Base-by-base conservation (phyloP, 2,888 invertebrate genomes). In the Xanthia togata region DNA sequence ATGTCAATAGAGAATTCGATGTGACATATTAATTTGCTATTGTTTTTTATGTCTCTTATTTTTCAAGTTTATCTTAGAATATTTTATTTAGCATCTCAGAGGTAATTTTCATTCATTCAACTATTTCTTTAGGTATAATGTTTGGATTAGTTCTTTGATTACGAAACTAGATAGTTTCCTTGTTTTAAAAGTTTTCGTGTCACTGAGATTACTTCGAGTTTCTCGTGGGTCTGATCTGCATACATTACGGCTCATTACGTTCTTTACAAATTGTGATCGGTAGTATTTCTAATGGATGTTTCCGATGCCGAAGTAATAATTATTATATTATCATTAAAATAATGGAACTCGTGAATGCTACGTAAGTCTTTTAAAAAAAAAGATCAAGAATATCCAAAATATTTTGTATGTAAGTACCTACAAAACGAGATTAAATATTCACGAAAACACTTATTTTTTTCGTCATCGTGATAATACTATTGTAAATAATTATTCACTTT, bases 1-100 rank as follows among this genome's bases (percentile, higher is more conserved):
- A 78, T 84, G 80, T 84, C 85, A 89, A 85, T 76, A 64, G 68
- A 82, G 68, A 74, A 70, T 79, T 76, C n/a, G 65, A 71, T 78
- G 47, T 78, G 70, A 79, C 65, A 78, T 82, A 83, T 83, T 78
- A 69, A 75, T 83, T 70, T 68, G 4, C 62, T 70, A 85, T 88
- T 78, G 79, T 78, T 73, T 20, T 23, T 31, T 14, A 57, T 77
- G 26, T 69, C 23, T 68, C 38, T 72, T 78, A 75, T 83, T 72
- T 72, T 80, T 72, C 38, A n/a, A 9, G 47, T n/a, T 79, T 73
- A 63, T 73, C 64, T 38, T 31, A n/a, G 53, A 62, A 31, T 53
- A 67, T 35, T 70, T 68, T 59, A 44, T 67, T 57, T 53, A 41
- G 5, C 70, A 47, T 70, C 35, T 44, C 20, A 12, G 1, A 38